These are phyloP conservation scores for Labeo rohita DNA, from an alignment of 2,113 vertebrate species.

Conservation along the genomic window DNA sequence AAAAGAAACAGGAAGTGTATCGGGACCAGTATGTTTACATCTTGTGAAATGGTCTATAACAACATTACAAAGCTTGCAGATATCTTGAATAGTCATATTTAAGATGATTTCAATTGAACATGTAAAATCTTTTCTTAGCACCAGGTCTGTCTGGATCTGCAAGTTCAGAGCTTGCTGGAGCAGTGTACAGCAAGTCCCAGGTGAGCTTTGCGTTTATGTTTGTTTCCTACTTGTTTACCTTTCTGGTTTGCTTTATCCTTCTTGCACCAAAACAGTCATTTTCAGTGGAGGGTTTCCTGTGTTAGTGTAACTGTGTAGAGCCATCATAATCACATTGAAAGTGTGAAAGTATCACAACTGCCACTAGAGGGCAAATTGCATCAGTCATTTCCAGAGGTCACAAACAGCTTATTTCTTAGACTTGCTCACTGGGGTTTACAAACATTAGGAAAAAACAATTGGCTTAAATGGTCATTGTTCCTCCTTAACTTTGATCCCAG, in stretches of 20 bases:
- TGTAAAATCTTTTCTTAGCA: conserved; percentile 51
- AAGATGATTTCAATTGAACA: not conserved
- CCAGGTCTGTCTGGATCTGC: conserved; percentile 89
- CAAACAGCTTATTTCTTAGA: not conserved
- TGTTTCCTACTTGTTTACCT: not conserved
- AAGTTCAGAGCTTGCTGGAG: conserved; percentile 88
- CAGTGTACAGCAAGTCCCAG: conserved; percentile 95
- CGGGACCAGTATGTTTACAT: too few species aligned
- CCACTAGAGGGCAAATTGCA: not conserved
- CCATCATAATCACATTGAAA: not conserved
- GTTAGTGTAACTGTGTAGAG: too few species aligned
- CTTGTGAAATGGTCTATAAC: too few species aligned
- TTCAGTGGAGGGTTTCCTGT: not conserved
- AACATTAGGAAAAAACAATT: not conserved
- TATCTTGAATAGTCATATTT: not conserved
- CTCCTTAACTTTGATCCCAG: not conserved
- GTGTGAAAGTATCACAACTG: not conserved
- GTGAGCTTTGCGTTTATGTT: conserved; percentile 68
- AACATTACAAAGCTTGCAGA: not conserved
- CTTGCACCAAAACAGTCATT: not conserved
- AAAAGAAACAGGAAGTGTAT: too few species aligned
- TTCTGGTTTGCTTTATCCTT: not conserved
- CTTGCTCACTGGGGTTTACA: not conserved
- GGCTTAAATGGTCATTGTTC: not conserved
- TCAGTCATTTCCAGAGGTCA: not conserved